Evolutionary conservation across 1,140 invertebrate genomes (phyloP), one percentile per base, ranked within the genome.

Genomic region (Pomacea maculata): DNA sequence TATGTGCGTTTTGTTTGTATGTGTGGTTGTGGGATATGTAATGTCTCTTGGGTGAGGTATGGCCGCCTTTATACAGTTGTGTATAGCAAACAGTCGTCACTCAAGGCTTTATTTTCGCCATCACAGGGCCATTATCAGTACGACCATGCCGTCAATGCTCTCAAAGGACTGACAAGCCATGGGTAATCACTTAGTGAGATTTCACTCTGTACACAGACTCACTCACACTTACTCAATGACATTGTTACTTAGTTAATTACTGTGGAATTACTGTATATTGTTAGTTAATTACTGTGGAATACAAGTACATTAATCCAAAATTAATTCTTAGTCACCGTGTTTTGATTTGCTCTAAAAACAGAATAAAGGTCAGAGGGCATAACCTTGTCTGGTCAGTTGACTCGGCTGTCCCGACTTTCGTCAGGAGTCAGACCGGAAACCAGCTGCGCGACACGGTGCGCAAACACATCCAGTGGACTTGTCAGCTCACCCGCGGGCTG

Each of bases 111-210:
- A 45, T 75, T 10, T 52, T 45, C 6, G 3, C 63, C 25, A 11
- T n/a, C 67, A 15, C 73, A 81, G 80, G 80, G 80, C 5, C 73
- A 81, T 15, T 68, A 68, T n/a, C 68, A 76, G 29, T 81, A 81
- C 25, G 64, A 77, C 25, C 64, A 29, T 14, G 73, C 80, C 9
- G 34, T 81, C 15, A 19, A 81, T 4, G 65, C 74, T 34, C 55
- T 81, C 25, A 45, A 57, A 25, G 71, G 75, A 11, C 65, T 81
- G 19, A 76, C 52, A 67, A 70, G 54, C 19, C 74, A 81, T 57
- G 80, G 80, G 80, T 81, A 70, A 45, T 45, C 15, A 1, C 55
- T 80, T 8, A 45, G n/a, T 15, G 8, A 21, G 14, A 52, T 57
- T 15, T 1, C 64, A 11, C 15, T 9, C 45, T 12, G 8, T 14